phyloP scores from a whole-genome alignment of 2,888 invertebrate species.

The Poecilus cupreus region DNA sequence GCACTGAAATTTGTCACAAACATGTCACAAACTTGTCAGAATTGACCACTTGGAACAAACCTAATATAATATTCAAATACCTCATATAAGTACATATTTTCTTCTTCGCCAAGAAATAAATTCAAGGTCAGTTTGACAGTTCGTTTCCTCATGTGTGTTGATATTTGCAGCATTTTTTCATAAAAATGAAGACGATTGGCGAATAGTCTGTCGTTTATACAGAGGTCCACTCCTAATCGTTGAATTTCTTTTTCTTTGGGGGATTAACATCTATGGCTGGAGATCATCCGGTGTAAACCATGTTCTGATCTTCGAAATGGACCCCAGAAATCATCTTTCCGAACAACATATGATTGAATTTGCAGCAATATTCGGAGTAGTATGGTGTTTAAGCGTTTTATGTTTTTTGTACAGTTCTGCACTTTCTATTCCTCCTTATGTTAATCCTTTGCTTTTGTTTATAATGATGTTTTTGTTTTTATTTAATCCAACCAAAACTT shows the following conservation, averaged over 20 bases:
- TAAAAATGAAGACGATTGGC: conserved; percentile 82
- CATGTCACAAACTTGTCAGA: too few species aligned
- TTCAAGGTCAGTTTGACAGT: too few species aligned
- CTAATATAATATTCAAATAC: too few species aligned
- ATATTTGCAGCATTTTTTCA: conserved; percentile 81
- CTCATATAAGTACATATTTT: too few species aligned
- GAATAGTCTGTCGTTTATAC: conserved; percentile 93
- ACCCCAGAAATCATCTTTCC: conserved; percentile 94
- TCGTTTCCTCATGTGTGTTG: too few species aligned
- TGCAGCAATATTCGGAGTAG: conserved; percentile 93
- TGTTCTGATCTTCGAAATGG: conserved; percentile 97
- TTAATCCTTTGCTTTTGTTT: conserved; percentile 91
- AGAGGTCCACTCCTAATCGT: conserved; percentile 94
- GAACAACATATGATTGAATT: conserved; percentile 97
- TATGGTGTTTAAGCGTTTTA: conserved; percentile 94
- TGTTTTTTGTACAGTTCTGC: conserved; percentile 87
- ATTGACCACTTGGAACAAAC: too few species aligned
- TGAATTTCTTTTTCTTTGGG: conserved; percentile 94
- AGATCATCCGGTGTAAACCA: conserved; percentile 98
- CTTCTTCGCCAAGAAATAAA: too few species aligned
- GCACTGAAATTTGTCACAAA: too few species aligned
- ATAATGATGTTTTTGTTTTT: conserved; percentile 89
- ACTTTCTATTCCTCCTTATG: conserved; percentile 92
- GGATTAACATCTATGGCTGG: conserved; percentile 98
- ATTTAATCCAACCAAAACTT: conserved; percentile 93